Percentiles rank a stretch among this genome's conserved stretches.
These are phyloP conservation scores for Rhinichthys klamathensis DNA, from an alignment of 2,113 vertebrate species.

Conservation along the genomic window DNA sequence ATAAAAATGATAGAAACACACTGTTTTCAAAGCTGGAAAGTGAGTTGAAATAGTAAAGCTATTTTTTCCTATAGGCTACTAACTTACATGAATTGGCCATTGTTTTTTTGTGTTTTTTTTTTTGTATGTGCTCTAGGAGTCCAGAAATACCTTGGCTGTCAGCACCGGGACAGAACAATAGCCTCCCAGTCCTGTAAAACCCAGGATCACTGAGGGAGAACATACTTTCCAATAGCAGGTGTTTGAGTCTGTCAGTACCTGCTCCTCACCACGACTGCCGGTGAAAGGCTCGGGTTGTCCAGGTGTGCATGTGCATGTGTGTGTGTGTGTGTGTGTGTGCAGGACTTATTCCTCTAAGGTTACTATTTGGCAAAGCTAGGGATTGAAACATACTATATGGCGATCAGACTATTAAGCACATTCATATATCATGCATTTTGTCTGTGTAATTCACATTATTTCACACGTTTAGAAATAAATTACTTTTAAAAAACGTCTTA, in stretches of 20 bases:
- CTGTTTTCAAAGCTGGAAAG: background rate
- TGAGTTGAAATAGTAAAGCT: conserved; percentile 48
- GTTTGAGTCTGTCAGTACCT: conserved; percentile 77
- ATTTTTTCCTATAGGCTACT: conserved; percentile 53
- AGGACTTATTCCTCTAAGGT: conserved; percentile 66
- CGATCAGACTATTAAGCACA: conserved; percentile 48
- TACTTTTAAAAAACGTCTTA: background rate
- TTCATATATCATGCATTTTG: background rate
- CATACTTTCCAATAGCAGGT: conserved; percentile 81
- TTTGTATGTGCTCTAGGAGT: conserved; percentile 67
- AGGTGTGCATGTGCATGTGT: conserved; percentile 69
- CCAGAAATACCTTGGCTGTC: conserved; percentile 79
- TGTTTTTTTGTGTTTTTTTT: conserved; percentile 59
- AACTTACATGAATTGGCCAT: conserved; percentile 75
- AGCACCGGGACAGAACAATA: conserved; percentile 73
- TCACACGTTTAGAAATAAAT: background rate
- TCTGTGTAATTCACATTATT: background rate
- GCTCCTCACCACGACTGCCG: conserved; percentile 74
- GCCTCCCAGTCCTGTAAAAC: conserved; percentile 75
- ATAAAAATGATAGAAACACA: background rate
- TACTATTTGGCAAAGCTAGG: conserved; percentile 67
- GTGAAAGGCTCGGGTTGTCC: conserved; percentile 74
- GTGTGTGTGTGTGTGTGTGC: conserved; percentile 45
- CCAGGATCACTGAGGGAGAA: conserved; percentile 80
- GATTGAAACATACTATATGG: conserved; percentile 65